Evolutionary conservation across 2,797 vertebrate genomes (phyloP).

Genomic region (Anomalospiza imberbis): DNA sequence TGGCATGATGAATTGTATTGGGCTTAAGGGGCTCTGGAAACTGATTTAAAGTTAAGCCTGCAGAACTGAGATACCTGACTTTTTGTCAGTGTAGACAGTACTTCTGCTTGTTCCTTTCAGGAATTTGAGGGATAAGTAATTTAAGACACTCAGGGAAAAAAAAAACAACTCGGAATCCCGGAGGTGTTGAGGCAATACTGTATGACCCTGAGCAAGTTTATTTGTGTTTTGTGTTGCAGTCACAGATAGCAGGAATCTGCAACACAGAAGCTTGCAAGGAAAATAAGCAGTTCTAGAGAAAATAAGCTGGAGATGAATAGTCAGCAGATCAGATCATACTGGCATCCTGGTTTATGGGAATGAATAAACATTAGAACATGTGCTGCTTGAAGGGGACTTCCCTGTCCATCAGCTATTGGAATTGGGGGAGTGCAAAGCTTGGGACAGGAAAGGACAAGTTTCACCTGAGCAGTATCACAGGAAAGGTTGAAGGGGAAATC

Average conservation of each 20-base stretch:
- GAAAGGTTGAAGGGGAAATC: not conserved
- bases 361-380: not conserved
- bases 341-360: not conserved
- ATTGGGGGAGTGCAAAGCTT: not conserved
- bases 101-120: not conserved
- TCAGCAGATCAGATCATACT: not conserved
- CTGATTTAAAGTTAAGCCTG: not conserved
- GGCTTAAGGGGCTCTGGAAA: not conserved
- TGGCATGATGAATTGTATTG: not conserved
- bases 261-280: not conserved
- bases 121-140: not conserved
- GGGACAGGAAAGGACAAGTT: not conserved
- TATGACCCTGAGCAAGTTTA: not conserved
- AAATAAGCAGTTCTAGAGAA: slow-evolving; percentile 15
- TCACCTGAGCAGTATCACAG: not conserved
- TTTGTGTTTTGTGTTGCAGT: not conserved
- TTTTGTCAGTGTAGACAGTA: not conserved
- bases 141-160: not conserved
- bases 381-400: not conserved
- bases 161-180: not conserved
- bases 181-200: not conserved
- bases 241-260: not conserved
- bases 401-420: not conserved
- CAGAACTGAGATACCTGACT: not conserved
- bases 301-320: slow-evolving; percentile 1